Conservation (phyloP, 2,113 vertebrate species). For the Phoenicopterus ruber region DNA sequence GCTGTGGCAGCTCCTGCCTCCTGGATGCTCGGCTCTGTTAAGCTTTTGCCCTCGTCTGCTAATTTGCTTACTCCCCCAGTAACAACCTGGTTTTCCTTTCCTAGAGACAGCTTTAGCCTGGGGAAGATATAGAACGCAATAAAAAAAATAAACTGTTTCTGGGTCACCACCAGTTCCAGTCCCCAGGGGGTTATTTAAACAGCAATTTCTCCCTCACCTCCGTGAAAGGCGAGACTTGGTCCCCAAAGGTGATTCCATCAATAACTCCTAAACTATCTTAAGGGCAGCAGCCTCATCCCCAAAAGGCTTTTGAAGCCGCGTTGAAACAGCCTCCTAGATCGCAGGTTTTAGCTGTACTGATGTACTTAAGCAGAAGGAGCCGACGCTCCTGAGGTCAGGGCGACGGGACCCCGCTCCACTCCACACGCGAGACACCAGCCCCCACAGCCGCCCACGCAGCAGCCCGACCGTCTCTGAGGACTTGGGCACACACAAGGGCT, state of each 20-base stretch:
- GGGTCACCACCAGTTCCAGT: slow-evolving; percentile 69
- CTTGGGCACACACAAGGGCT: neutral
- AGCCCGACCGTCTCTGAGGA: neutral
- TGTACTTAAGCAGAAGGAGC: neutral
- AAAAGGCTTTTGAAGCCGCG: neutral
- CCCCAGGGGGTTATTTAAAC: slow-evolving; percentile 53
- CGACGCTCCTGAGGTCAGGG: neutral
- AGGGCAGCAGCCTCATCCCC: slow-evolving; percentile 15
- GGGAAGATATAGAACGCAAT: slow-evolving; percentile 68
- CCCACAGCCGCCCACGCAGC: neutral
- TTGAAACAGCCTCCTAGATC: neutral
- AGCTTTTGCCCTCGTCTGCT: neutral
- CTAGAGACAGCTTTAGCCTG: slow-evolving; percentile 38
- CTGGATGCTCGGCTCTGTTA: neutral
- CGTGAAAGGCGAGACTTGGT: slow-evolving; percentile 42
- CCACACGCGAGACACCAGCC: accelerated
- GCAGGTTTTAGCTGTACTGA: neutral
- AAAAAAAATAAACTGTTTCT: slow-evolving; percentile 66
- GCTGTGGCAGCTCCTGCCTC: neutral
- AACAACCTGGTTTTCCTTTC: slow-evolving; percentile 7
- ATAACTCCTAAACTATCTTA: slow-evolving; percentile 55
- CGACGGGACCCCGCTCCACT: neutral
- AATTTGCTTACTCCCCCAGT: slow-evolving; percentile 7
- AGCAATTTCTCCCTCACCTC: slow-evolving; percentile 54
- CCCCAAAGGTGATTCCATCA: slow-evolving; percentile 70